These are phyloP conservation scores for Caenorhabditis remanei DNA, from an alignment of 1,140 invertebrate genomes.

Conservation along the genomic window DNA sequence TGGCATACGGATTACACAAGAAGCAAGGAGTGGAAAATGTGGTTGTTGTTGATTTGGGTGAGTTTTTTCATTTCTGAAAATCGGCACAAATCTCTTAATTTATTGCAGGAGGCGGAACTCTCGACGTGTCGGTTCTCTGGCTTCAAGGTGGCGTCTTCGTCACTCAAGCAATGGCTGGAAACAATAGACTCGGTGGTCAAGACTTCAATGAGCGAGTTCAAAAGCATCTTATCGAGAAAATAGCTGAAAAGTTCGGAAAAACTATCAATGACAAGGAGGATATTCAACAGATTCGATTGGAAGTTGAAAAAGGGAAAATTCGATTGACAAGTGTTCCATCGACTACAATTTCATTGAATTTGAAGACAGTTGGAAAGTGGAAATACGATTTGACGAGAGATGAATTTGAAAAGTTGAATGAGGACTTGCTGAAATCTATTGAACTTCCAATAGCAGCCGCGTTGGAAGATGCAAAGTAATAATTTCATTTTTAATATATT, in stretches of 20 bases:
- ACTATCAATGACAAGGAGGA: slow-evolving; percentile 79
- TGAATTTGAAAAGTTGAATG: slow-evolving; percentile 79
- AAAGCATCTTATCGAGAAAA: slow-evolving; percentile 74
- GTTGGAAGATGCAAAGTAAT: slow-evolving; percentile 70
- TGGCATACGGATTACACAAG: slow-evolving; percentile 78
- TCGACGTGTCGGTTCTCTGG: slow-evolving; percentile 80
- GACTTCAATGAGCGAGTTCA: slow-evolving; percentile 80
- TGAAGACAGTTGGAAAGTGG: slow-evolving; percentile 74
- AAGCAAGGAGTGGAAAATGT: slow-evolving; percentile 79
- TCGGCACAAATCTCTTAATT: not conserved
- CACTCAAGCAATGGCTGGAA: slow-evolving; percentile 81
- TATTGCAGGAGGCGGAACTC: slow-evolving; percentile 78
- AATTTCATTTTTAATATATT: not conserved
- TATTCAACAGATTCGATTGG: slow-evolving; percentile 79
- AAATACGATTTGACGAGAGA: slow-evolving; percentile 76
- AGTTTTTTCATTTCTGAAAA: not conserved
- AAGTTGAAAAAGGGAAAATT: slow-evolving; percentile 79
- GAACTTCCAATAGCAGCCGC: slow-evolving; percentile 74
- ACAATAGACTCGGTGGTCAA: slow-evolving; percentile 80
- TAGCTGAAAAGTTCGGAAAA: slow-evolving; percentile 72
- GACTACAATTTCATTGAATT: slow-evolving; percentile 74
- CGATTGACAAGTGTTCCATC: slow-evolving; percentile 77
- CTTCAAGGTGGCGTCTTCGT: slow-evolving; percentile 80
- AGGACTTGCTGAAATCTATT: slow-evolving; percentile 79
- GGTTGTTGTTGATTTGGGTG: slow-evolving; percentile 80